These are phyloP conservation scores for Lampropteryx suffumata DNA, from an alignment of 2,888 invertebrate species.

Conservation along the genomic window DNA sequence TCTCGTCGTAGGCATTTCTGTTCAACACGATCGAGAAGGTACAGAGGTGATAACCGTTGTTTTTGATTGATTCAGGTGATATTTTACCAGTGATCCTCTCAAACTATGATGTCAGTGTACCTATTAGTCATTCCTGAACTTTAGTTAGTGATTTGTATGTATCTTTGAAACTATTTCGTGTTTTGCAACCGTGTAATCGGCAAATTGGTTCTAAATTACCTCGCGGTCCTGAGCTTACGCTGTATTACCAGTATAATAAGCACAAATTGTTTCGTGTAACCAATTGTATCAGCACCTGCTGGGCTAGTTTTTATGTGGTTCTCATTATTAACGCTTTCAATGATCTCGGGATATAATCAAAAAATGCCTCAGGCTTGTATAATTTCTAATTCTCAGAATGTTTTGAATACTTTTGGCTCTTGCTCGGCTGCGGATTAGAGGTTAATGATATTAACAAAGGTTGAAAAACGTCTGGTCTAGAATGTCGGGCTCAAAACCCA, in stretches of 20 bases:
- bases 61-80: conserved; percentile 39
- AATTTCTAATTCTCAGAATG: conserved; percentile 39
- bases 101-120: conserved; percentile 47
- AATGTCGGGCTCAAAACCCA: conserved; percentile 61
- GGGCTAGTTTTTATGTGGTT: conserved; percentile 55
- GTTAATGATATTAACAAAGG: conserved; percentile 56
- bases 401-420: conserved; percentile 8
- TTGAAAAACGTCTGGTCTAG: conserved; percentile 50
- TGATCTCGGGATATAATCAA: conserved; percentile 48
- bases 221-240: conserved; percentile 22
- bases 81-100: conserved; percentile 33
- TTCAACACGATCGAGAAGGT: conserved; percentile 41
- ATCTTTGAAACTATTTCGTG: conserved; percentile 29
- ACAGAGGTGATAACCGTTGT: conserved; percentile 51
- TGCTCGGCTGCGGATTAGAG: conserved; percentile 48
- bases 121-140: conserved; percentile 14
- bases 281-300: conserved; percentile 48
- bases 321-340: conserved; percentile 51
- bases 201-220: conserved; percentile 31
- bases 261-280: conserved; percentile 41
- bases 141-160: conserved; percentile 26
- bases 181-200: conserved; percentile 29
- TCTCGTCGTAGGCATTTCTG: conserved; percentile 39
- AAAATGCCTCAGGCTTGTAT: conserved; percentile 43
- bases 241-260: conserved; percentile 28